These are phyloP conservation scores for Latrodectus hesperus DNA, from an alignment of 2,888 invertebrate species.

Conservation along the genomic window DNA sequence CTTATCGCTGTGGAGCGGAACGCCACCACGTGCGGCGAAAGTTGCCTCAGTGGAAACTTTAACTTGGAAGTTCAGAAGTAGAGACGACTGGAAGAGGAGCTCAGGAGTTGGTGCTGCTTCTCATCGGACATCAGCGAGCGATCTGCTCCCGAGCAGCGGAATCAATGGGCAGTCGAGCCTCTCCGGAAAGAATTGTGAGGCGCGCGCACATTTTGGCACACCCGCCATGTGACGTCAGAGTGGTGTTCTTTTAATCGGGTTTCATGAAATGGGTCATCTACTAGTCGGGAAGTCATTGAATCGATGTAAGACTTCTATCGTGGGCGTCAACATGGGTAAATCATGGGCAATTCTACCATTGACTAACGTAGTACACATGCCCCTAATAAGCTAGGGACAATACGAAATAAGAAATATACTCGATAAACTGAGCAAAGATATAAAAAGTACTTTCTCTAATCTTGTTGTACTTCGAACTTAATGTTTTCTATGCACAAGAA, in stretches of 20 bases:
- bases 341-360: background rate
- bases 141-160: background rate
- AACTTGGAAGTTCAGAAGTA: background rate
- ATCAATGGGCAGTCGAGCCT: background rate
- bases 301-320: conserved; percentile 6
- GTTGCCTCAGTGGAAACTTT: background rate
- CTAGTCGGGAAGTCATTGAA: conserved; percentile 9
- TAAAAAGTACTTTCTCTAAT: no score
- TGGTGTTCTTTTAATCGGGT: conserved; percentile 10
- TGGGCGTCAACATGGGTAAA: conserved; percentile 1
- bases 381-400: no score
- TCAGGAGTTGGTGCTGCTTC: background rate
- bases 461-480: no score
- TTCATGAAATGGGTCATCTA: conserved; percentile 11
- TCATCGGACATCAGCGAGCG: background rate
- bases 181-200: background rate
- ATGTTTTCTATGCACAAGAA: no score
- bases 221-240: conserved; percentile 8
- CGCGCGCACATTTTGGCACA: conserved; percentile 11
- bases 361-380: background rate
- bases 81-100: background rate
- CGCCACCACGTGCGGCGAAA: background rate
- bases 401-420: no score
- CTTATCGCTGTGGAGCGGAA: background rate
- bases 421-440: no score